phyloP scores from a whole-genome alignment of 2,888 invertebrate species.

The Miltochrista miniata region DNA sequence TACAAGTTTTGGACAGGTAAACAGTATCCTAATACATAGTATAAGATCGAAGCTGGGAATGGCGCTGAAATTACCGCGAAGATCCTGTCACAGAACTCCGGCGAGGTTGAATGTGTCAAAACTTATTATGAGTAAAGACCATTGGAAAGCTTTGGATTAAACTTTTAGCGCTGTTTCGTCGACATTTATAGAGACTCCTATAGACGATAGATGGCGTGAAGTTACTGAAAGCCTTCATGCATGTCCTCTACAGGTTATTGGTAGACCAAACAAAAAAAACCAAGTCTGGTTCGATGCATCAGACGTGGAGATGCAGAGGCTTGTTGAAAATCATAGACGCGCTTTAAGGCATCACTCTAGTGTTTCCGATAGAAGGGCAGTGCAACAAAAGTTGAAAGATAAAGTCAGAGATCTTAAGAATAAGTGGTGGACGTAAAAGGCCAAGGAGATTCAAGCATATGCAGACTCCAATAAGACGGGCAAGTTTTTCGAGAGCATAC shows the following conservation, averaged over 20 bases:
- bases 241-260: background rate
- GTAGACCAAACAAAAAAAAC: background rate
- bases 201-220: background rate
- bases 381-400: conserved; percentile 6
- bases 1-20: too few species aligned
- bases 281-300: background rate
- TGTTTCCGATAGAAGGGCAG: background rate
- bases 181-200: background rate
- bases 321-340: background rate
- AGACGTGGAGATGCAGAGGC: background rate
- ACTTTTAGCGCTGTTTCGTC: too few species aligned
- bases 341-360: background rate
- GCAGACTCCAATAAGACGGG: background rate
- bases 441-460: background rate
- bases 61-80: too few species aligned
- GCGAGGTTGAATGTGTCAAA: too few species aligned
- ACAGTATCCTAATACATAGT: too few species aligned
- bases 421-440: background rate
- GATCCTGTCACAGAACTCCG: too few species aligned
- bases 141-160: too few species aligned
- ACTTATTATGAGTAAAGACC: too few species aligned
- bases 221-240: background rate
- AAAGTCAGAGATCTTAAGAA: background rate
- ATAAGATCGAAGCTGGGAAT: too few species aligned
- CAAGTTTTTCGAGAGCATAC: background rate